These are phyloP conservation scores for Eulemur rufifrons DNA, from an alignment of 2,113 vertebrate species.

Conservation along the genomic window DNA sequence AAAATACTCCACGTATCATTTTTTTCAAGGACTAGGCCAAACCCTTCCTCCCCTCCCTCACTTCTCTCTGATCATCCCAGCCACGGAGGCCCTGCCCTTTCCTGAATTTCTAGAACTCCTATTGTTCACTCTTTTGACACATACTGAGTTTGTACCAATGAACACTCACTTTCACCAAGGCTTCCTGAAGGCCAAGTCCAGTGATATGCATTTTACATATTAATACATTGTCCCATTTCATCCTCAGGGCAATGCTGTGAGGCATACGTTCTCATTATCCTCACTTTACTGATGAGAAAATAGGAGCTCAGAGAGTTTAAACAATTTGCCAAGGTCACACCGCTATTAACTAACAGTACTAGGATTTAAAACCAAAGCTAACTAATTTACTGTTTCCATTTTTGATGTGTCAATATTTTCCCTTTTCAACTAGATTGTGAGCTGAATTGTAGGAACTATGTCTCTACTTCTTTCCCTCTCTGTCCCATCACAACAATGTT, in stretches of 20 bases:
- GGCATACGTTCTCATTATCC: background rate
- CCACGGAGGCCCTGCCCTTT: background rate
- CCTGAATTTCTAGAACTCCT: background rate
- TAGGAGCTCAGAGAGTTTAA: background rate
- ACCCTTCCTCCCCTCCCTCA: background rate
- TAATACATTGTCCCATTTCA: background rate
- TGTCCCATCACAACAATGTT: background rate
- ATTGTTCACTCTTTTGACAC: background rate
- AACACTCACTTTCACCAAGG: background rate
- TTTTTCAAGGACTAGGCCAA: background rate
- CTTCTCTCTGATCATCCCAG: background rate
- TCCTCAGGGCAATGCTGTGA: background rate
- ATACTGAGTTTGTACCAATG: background rate
- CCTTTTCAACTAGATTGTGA: background rate
- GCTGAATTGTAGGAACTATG: background rate
- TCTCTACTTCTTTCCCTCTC: background rate
- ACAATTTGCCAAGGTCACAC: background rate
- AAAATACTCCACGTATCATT: background rate
- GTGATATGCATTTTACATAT: background rate
- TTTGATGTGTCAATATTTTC: background rate
- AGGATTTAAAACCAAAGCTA: background rate
- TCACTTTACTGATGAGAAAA: background rate
- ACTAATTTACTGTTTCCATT: background rate
- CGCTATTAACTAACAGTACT: background rate
- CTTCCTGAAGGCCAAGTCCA: background rate